Evolutionary conservation across 2,113 vertebrate species (phyloP).

Genomic region (Setophaga kirtlandii): DNA sequence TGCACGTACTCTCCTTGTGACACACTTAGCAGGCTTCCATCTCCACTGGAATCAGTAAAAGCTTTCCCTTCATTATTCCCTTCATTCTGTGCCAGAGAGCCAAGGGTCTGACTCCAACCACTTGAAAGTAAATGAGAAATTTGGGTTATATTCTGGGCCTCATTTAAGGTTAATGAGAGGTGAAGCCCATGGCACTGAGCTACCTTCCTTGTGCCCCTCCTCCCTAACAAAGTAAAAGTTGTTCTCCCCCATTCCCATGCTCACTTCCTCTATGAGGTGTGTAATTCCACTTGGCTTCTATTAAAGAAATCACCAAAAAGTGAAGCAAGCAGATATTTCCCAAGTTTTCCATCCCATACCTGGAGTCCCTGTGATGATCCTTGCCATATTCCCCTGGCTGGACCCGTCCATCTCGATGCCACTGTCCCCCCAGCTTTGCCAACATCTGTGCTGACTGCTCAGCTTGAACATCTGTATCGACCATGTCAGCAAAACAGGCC

Average conservation of each 20-base stretch:
- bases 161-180: neutral
- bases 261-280: neutral
- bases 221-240: neutral
- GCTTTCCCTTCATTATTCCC: neutral
- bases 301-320: neutral
- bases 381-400: neutral
- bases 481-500: conserved; percentile 40
- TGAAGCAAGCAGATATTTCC: neutral
- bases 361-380: neutral
- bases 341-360: neutral
- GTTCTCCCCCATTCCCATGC: neutral
- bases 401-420: neutral
- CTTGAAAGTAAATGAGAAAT: neutral
- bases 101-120: neutral
- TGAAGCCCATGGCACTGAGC: neutral
- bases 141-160: neutral
- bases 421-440: neutral
- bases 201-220: neutral
- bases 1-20: neutral
- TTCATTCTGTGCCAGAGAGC: neutral
- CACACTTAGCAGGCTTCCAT: neutral
- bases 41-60: neutral
- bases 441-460: neutral
- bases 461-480: neutral
- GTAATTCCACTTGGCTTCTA: neutral